phyloP scores from a whole-genome alignment of 2,113 vertebrate species.

The Panurus biarmicus region DNA sequence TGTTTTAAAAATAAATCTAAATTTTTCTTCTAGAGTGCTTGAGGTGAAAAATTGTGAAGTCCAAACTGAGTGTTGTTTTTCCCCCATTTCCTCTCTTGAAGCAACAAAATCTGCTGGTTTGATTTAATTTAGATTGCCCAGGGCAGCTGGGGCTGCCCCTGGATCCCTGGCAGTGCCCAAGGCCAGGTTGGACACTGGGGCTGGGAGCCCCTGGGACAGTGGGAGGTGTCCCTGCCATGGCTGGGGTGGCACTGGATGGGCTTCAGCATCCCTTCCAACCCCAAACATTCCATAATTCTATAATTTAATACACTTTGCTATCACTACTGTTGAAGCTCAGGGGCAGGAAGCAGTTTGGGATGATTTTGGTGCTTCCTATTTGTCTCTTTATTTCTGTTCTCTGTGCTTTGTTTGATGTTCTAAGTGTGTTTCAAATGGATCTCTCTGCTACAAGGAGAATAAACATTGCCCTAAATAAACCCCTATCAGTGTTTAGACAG shows the following conservation, averaged over 20 bases:
- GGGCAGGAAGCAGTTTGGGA: not conserved
- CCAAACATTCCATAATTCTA: not conserved
- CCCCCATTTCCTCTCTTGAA: not conserved
- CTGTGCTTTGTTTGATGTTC: constrained; percentile 6
- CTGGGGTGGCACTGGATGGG: rapidly evolving
- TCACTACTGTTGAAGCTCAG: not conserved
- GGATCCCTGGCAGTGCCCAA: not conserved
- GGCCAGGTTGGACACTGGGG: not conserved
- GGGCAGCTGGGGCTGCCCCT: not conserved
- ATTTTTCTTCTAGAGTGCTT: not conserved
- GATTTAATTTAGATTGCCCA: not conserved
- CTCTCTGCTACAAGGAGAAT: not conserved
- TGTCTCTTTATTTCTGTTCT: not conserved
- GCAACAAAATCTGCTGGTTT: not conserved
- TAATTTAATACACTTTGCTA: not conserved
- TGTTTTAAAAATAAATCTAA: not conserved
- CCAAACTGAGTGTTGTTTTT: rapidly evolving
- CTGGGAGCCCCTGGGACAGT: not conserved
- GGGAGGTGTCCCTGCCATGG: not conserved
- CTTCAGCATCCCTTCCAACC: not conserved
- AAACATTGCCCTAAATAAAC: not conserved
- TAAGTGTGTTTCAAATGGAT: not conserved
- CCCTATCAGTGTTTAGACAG: not conserved
- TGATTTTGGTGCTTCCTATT: not conserved
- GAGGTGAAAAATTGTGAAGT: not conserved